phyloP scores from a whole-genome alignment of 2,888 invertebrate species.

The Eustalomyia histrio region DNA sequence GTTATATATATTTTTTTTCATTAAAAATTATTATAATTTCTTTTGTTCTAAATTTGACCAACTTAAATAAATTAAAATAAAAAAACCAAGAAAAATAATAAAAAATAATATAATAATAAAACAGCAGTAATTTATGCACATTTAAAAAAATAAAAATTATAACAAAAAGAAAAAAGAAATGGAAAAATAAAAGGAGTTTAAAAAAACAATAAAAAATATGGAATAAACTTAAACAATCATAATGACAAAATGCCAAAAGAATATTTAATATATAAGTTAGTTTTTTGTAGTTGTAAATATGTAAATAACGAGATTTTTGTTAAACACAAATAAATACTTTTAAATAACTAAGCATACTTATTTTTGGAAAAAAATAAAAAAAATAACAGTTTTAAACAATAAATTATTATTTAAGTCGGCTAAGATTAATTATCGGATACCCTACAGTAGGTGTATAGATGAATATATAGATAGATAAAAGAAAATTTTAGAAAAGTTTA shows the following conservation, averaged over 20 bases:
- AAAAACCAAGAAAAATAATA: conserved; percentile 1
- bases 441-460: too few relatives aligned
- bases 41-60: conserved; percentile 44
- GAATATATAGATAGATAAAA: too few relatives aligned
- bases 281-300: conserved; percentile 11
- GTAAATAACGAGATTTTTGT: conserved; percentile 24
- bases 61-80: conserved; percentile 43
- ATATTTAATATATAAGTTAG: conserved; percentile 42
- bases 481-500: too few relatives aligned
- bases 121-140: conserved; percentile 28
- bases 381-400: too few relatives aligned
- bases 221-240: not conserved
- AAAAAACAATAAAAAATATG: not conserved
- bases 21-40: conserved; percentile 34
- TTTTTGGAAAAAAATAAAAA: too few relatives aligned
- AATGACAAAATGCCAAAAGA: conserved; percentile 48
- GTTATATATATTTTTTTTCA: conserved; percentile 3
- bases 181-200: conserved; percentile 15
- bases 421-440: too few relatives aligned
- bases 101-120: not conserved
- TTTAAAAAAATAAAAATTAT: conserved; percentile 29
- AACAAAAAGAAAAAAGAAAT: conserved; percentile 8
- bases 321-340: not conserved
- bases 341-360: too few relatives aligned
- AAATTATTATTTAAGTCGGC: too few relatives aligned